A percentile compares a stretch with the other conserved stretches of the same genome.
These are phyloP conservation scores for Eulemur mongoz DNA, from an alignment of 2,797 vertebrate species.

Conservation along the genomic window DNA sequence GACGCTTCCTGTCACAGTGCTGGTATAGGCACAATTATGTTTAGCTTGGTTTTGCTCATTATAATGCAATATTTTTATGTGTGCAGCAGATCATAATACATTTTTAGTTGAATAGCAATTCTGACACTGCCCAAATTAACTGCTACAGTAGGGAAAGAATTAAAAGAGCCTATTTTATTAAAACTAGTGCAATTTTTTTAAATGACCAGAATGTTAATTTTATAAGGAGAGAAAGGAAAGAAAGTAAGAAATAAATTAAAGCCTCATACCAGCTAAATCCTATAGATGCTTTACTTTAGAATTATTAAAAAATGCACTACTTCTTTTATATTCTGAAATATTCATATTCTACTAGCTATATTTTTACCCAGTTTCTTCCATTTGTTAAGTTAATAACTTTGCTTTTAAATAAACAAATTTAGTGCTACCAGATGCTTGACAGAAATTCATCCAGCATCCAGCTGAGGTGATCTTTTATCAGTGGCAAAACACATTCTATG, in stretches of 20 bases:
- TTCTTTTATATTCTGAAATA: background rate
- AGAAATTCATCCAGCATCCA: background rate
- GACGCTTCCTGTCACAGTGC: background rate
- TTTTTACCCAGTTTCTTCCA: background rate
- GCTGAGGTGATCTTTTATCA: background rate
- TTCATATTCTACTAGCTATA: background rate
- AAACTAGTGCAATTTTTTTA: constrained; percentile 31
- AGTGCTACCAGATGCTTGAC: background rate
- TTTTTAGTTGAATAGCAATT: constrained; percentile 48
- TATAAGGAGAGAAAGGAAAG: background rate
- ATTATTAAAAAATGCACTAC: background rate
- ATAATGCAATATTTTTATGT: constrained; percentile 33
- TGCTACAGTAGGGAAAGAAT: background rate
- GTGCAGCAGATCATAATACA: constrained; percentile 38
- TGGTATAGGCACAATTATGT: background rate
- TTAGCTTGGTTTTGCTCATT: constrained; percentile 35
- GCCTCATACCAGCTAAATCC: background rate
- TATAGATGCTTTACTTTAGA: background rate
- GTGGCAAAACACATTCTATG: background rate
- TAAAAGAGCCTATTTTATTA: constrained; percentile 38
- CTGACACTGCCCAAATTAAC: constrained; percentile 48
- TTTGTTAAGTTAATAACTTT: background rate
- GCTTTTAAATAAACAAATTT: background rate
- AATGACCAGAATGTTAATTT: constrained; percentile 20
- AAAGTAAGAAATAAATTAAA: constrained; percentile 24